Evolutionary conservation across 2,888 invertebrate genomes (phyloP).

Genomic region (Ophion costatus): DNA sequence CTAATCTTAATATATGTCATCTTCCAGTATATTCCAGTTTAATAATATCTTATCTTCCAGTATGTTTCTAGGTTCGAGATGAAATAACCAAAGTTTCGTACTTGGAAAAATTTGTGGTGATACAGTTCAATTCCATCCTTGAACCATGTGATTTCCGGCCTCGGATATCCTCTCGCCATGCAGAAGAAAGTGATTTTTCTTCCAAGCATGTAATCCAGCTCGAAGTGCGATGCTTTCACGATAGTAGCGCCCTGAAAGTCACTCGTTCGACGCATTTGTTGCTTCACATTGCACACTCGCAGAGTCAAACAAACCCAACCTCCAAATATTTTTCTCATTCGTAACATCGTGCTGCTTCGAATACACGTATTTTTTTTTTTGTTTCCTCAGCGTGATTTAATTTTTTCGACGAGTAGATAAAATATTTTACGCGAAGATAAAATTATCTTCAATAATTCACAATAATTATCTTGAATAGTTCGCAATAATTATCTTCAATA

Average conservation of each 20-base stretch:
- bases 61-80: background rate
- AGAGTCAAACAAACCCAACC: background rate
- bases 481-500: no score
- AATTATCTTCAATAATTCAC: no score
- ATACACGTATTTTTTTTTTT: no score
- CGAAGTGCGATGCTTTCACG: conserved; percentile 89
- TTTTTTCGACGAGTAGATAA: no score
- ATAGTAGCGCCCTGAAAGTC: conserved; percentile 88
- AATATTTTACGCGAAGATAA: no score
- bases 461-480: no score
- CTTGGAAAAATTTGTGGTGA: conserved; percentile 89
- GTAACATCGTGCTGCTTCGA: no score
- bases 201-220: conserved; percentile 89
- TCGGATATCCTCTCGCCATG: conserved; percentile 88
- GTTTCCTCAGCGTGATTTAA: no score
- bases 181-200: conserved; percentile 91
- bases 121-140: conserved; percentile 91
- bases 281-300: background rate
- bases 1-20: no score
- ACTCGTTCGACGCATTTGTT: background rate
- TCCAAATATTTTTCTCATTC: background rate
- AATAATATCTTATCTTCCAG: background rate
- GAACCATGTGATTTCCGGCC: conserved; percentile 91
- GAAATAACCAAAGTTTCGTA: conserved; percentile 73
- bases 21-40: background rate